Evolutionary conservation across 2,113 vertebrate genomes (phyloP).

Genomic region (Prolemur simus): DNA sequence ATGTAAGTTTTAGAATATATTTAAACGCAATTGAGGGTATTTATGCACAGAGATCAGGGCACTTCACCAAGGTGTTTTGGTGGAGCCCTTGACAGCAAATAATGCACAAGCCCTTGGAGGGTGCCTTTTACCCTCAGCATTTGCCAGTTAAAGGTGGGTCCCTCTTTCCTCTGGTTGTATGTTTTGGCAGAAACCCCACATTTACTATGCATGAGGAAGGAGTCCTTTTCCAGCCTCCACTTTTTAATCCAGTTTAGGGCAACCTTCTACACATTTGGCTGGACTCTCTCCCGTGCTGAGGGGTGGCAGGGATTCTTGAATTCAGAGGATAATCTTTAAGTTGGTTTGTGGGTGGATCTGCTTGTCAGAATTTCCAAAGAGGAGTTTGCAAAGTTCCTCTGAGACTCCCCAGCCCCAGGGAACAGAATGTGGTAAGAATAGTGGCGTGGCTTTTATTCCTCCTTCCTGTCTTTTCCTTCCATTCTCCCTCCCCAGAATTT

Average conservation of each 20-base stretch:
- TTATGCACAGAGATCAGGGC: background rate
- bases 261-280: background rate
- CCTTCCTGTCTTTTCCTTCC: background rate
- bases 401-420: background rate
- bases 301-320: background rate
- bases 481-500: background rate
- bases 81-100: background rate
- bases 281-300: background rate
- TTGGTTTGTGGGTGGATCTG: background rate
- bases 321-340: background rate
- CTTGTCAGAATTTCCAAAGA: background rate
- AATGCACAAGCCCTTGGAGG: background rate
- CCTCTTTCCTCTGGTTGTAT: background rate
- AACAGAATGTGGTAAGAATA: background rate
- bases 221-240: background rate
- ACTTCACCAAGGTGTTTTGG: background rate
- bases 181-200: background rate
- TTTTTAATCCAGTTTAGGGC: background rate
- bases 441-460: too few relatives aligned
- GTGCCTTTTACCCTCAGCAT: background rate
- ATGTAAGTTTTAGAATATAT: background rate
- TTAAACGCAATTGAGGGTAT: background rate
- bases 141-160: background rate
- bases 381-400: background rate
- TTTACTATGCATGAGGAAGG: background rate